phyloP scores from a whole-genome alignment of 2,888 invertebrate genomes.

The Drosophila ezoana region DNA sequence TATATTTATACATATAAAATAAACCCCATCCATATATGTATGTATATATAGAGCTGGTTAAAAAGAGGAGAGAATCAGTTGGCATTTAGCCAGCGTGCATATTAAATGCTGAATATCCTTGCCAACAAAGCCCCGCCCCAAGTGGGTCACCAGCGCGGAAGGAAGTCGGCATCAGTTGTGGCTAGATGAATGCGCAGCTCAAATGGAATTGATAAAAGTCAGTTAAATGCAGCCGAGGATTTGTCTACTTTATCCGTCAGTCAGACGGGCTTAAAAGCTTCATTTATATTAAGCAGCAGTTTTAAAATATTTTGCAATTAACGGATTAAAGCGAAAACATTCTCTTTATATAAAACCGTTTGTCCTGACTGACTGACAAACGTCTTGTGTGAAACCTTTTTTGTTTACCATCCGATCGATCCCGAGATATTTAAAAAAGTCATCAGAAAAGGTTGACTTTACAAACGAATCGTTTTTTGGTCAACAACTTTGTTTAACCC shows the following conservation, averaged over 20 bases:
- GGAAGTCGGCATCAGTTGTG: constrained; percentile 26
- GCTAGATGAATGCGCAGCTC: constrained; percentile 10
- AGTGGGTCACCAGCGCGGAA: constrained; percentile 47
- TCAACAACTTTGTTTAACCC: too few species aligned
- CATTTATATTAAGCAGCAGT: constrained; percentile 7
- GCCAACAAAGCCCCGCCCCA: constrained; percentile 17
- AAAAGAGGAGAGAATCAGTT: constrained; percentile 48
- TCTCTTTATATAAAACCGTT: too few species aligned
- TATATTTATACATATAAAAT: neutral
- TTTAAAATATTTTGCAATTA: constrained; percentile 3
- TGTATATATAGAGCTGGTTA: constrained; percentile 4
- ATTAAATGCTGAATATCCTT: constrained; percentile 53
- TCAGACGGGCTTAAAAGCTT: constrained; percentile 9
- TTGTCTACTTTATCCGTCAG: constrained; percentile 4
- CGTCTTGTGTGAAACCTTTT: too few species aligned
- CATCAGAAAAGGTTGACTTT: too few species aligned
- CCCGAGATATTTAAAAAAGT: too few species aligned
- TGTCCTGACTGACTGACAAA: too few species aligned
- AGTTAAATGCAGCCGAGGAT: constrained; percentile 22
- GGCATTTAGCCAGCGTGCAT: constrained; percentile 67
- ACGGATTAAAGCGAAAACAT: constrained; percentile 1
- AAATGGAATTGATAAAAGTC: constrained; percentile 44
- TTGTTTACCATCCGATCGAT: too few species aligned
- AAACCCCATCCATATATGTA: neutral
- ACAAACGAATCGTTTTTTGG: too few species aligned